These are phyloP conservation scores for Pocillopora grandis DNA, from an alignment of 92 coral and sea anemone genomes.

Conservation along the genomic window DNA sequence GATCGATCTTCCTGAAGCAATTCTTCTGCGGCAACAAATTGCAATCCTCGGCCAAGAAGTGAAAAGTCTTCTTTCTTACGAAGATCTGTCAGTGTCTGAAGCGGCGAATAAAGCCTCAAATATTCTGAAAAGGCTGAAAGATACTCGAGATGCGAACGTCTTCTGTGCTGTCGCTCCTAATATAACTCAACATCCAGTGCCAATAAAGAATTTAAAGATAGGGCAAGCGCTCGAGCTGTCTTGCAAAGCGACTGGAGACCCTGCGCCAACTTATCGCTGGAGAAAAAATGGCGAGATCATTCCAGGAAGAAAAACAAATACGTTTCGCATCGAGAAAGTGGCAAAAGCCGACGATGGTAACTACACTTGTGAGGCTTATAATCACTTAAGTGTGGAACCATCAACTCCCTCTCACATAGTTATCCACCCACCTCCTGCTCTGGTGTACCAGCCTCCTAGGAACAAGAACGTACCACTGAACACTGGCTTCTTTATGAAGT, in stretches of 20 bases:
- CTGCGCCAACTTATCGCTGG: slow-evolving; percentile 62
- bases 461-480: slow-evolving; percentile 47
- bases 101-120: slow-evolving; percentile 50
- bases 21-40: slow-evolving; percentile 15
- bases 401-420: slow-evolving; percentile 61
- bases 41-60: slow-evolving; percentile 17
- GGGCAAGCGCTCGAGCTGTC: slow-evolving; percentile 53
- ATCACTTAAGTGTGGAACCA: slow-evolving; percentile 55
- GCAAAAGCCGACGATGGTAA: slow-evolving; percentile 54
- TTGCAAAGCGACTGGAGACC: slow-evolving; percentile 65
- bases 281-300: slow-evolving; percentile 51
- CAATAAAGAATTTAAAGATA: slow-evolving; percentile 53
- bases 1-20: slow-evolving; percentile 54
- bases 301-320: slow-evolving; percentile 23
- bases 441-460: slow-evolving; percentile 61
- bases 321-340: slow-evolving; percentile 40
- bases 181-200: slow-evolving; percentile 69
- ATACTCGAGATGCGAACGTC: slow-evolving; percentile 35
- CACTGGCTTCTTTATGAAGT: slow-evolving; percentile 50
- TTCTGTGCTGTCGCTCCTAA: slow-evolving; percentile 79
- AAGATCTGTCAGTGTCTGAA: slow-evolving; percentile 39
- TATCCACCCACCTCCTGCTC: slow-evolving; percentile 70
- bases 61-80: slow-evolving; percentile 36
- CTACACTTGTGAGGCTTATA: slow-evolving; percentile 72
- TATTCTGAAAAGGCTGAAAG: slow-evolving; percentile 47